phyloP scores from a whole-genome alignment of 1,140 invertebrate species.

The Thaumatotibia leucotreta region DNA sequence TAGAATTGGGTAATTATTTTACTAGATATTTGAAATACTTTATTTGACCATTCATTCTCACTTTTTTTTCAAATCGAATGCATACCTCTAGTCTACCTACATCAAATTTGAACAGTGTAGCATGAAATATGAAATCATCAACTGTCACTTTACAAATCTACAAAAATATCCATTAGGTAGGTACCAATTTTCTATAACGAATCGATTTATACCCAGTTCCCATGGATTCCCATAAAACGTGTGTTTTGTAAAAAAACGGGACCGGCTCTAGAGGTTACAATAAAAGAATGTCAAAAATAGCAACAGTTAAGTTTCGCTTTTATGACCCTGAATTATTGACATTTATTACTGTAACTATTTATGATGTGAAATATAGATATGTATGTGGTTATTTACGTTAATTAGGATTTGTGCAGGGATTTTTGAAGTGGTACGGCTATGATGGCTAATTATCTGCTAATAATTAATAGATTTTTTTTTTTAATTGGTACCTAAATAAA shows the following conservation, averaged over 20 bases:
- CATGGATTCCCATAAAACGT: conserved; percentile 4
- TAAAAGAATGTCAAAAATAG: not conserved
- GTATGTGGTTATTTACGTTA: too few relatives aligned
- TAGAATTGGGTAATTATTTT: too few relatives aligned
- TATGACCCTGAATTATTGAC: not conserved
- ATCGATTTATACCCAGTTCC: not conserved
- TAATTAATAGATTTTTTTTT: too few relatives aligned
- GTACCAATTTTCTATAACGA: not conserved
- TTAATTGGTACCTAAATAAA: too few relatives aligned
- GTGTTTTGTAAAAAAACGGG: not conserved
- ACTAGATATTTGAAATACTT: too few relatives aligned
- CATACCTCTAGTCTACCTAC: not conserved
- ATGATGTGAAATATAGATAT: too few relatives aligned
- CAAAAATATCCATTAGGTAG: not conserved
- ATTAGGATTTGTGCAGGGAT: too few relatives aligned
- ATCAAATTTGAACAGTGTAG: not conserved
- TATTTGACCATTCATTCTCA: too few relatives aligned
- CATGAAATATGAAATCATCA: not conserved
- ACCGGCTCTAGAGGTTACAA: not conserved
- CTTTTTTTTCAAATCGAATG: too few relatives aligned
- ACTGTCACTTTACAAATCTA: not conserved
- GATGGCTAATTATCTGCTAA: too few relatives aligned
- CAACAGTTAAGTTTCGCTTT: not conserved
- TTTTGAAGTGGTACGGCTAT: too few relatives aligned
- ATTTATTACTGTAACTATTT: not conserved